phyloP scores from a whole-genome alignment of 2,888 invertebrate genomes.

The Acrocyrtus sp. region DNA sequence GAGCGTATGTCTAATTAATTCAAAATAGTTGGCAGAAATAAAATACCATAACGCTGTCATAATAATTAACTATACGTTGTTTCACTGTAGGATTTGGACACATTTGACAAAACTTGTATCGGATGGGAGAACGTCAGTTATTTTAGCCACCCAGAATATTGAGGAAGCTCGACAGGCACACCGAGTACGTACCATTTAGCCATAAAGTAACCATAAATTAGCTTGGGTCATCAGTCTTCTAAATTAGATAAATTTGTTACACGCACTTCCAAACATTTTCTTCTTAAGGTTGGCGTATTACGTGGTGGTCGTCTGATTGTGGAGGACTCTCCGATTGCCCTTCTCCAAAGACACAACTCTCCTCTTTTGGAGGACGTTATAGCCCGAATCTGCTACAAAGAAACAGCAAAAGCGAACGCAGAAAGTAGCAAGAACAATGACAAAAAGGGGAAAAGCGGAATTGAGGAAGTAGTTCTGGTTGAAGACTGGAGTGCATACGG shows the following conservation, averaged over 20 bases:
- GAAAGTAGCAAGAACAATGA: conserved; percentile 29
- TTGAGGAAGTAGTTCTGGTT: conserved; percentile 42
- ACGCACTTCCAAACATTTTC: background rate
- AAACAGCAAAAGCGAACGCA: conserved; percentile 41
- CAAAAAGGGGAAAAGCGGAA: conserved; percentile 34
- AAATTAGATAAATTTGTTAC: background rate
- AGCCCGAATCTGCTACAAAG: conserved; percentile 46
- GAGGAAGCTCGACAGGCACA: conserved; percentile 52
- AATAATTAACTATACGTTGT: background rate
- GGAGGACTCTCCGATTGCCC: conserved; percentile 45
- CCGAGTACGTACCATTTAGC: conserved; percentile 24
- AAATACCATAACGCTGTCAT: too few species aligned
- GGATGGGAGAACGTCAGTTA: conserved; percentile 49
- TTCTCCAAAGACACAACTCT: conserved; percentile 48
- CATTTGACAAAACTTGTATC: conserved; percentile 47
- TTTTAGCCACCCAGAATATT: conserved; percentile 36
- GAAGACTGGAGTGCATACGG: conserved; percentile 51
- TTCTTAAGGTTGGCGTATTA: conserved; percentile 35
- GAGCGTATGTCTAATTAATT: conserved; percentile 35
- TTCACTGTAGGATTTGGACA: conserved; percentile 34
- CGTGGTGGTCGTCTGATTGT: conserved; percentile 43
- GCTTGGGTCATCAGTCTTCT: too few species aligned
- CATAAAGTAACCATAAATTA: background rate
- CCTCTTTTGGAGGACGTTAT: conserved; percentile 43
- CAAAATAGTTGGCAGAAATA: background rate